phyloP scores from a whole-genome alignment of 2,113 vertebrate species.

The Syngnathoides biaculeatus region DNA sequence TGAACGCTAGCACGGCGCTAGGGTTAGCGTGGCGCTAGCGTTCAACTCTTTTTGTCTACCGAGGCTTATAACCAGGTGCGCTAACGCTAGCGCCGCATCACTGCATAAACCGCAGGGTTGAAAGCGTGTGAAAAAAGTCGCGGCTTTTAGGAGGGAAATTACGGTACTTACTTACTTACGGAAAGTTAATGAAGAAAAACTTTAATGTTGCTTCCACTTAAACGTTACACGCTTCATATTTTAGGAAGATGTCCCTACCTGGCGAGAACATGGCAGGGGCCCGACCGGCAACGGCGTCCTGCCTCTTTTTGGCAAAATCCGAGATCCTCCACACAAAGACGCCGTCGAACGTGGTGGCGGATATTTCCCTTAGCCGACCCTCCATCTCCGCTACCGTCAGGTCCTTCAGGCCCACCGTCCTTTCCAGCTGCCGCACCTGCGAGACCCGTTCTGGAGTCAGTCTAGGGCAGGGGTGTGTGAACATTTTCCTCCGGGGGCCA shows the following conservation, averaged over 20 bases:
- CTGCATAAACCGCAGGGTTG: too few relatives aligned
- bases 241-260: conserved; percentile 68
- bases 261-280: conserved; percentile 95
- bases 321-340: conserved; percentile 96
- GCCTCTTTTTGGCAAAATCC: conserved; percentile 87
- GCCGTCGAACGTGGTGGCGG: conserved; percentile 87
- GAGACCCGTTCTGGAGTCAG: not conserved
- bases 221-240: too few relatives aligned
- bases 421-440: conserved; percentile 93
- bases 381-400: conserved; percentile 87
- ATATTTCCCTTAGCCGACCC: conserved; percentile 81
- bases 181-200: not conserved
- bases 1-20: too few relatives aligned
- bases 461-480: not conserved
- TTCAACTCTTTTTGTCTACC: too few relatives aligned
- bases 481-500: too few relatives aligned
- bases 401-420: conserved; percentile 88
- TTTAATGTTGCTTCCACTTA: too few relatives aligned
- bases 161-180: too few relatives aligned
- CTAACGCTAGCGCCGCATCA: too few relatives aligned
- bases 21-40: too few relatives aligned
- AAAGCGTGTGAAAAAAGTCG: too few relatives aligned
- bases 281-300: conserved; percentile 87
- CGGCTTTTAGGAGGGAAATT: too few relatives aligned
- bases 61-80: too few relatives aligned